Evolutionary conservation across 1,140 invertebrate genomes (phyloP), one percentile per base, ranked within the genome.

Genomic region (Drosophila fuyamai): DNA sequence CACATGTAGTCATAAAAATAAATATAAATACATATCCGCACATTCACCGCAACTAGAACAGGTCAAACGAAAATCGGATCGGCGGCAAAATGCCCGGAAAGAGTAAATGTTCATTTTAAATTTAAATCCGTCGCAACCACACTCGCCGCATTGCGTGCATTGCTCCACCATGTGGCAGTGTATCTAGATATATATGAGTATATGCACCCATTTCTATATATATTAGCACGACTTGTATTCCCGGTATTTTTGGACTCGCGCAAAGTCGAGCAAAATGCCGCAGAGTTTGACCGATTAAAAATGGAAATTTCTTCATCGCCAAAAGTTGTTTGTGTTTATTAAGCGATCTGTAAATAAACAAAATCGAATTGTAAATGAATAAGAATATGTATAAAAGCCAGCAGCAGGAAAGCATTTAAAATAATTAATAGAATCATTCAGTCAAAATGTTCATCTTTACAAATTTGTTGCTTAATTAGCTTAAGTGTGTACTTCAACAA

Each of bases 111-210:
- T 76, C 47, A 46, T 76, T 76, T 77, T 59, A 53, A 70, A 61
- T 76, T 66, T 76, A 77, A 59, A 77, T 70, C 51, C 48, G 63
- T 75, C 70, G 58, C 70, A 74, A 61, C 57, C 57, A 40, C 48
- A 74, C 50, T 70, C 65, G 67, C 36, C 65, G 56, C 70, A 63
- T 63, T 75, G 71, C 72, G 72, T 75, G 71, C 70, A 73, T 46
- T 75, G 72, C 72, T 38, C 70, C 72, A 74, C 48, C 72, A 56
- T 75, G 72, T 75, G 58, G 58, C 36, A 70, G 13, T 36, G 36
- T 57, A 35, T 48, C 46, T 50, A 40, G 41, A 27, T 3, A n/a
- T 14, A 27, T 3, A 7, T 14, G 32, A 18, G 58, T 62, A 62
- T 62, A 53, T 51, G 57, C 63, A 66, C 9, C 36, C 38, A 38